Evolutionary conservation across 2,888 invertebrate genomes (phyloP).

Genomic region (Hydrotaea diabolus): DNA sequence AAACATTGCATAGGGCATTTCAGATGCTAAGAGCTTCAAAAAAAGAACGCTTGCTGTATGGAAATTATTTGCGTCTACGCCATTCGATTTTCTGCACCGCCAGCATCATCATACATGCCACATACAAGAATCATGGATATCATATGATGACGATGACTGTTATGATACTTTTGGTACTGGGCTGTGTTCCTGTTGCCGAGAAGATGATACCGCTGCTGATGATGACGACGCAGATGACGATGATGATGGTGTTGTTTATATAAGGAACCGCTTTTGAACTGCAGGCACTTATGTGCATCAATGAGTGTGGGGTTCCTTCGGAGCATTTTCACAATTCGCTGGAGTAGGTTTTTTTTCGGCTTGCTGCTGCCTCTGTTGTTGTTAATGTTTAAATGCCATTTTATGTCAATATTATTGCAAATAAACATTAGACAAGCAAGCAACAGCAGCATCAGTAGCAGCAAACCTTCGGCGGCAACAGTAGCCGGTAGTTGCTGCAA

Average conservation of each 20-base stretch:
- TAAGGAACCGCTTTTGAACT: slow-evolving; percentile 68
- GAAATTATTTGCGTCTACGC: not conserved
- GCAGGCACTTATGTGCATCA: slow-evolving; percentile 55
- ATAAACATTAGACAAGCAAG: slow-evolving; percentile 65
- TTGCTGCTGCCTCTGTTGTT: not conserved
- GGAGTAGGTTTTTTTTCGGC: slow-evolving; percentile 24
- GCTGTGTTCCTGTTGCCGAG: slow-evolving; percentile 31
- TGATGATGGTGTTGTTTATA: slow-evolving; percentile 66
- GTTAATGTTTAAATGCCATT: slow-evolving; percentile 67
- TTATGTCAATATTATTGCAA: slow-evolving; percentile 68
- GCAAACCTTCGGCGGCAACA: not conserved
- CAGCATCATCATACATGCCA: slow-evolving; percentile 17
- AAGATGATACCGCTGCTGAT: slow-evolving; percentile 33
- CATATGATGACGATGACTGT: slow-evolving; percentile 23
- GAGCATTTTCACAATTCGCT: slow-evolving; percentile 46
- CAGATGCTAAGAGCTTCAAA: too few relatives aligned
- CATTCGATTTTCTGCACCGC: not conserved
- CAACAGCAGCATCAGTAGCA: slow-evolving; percentile 37
- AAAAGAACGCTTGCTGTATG: too few relatives aligned
- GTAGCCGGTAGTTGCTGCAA: too few relatives aligned
- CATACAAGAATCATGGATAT: slow-evolving; percentile 21
- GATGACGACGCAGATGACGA: not conserved
- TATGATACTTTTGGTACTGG: slow-evolving; percentile 52
- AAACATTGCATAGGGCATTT: too few relatives aligned
- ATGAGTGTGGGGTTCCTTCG: slow-evolving; percentile 55